A percentile compares a stretch with the other conserved stretches of the same genome.
phyloP scores from a whole-genome alignment of 2,888 invertebrate genomes.

The Monochamus alternatus region DNA sequence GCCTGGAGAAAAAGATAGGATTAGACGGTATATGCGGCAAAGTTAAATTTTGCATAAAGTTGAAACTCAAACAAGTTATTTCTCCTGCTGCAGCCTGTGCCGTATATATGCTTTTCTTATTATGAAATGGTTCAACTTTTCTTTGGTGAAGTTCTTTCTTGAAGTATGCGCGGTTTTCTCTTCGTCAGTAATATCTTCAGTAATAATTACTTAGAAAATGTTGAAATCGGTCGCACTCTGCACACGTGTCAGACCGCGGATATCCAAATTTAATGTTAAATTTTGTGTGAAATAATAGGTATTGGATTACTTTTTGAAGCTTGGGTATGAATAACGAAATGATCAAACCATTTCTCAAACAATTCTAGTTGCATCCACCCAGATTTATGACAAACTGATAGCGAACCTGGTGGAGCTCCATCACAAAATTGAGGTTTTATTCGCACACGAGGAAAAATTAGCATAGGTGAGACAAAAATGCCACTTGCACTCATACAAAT shows the following conservation, averaged over 20 bases:
- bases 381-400: too few relatives aligned
- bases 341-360: too few relatives aligned
- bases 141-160: neutral
- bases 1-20: neutral
- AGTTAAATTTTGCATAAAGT: neutral
- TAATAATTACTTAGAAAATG: too few relatives aligned
- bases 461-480: conserved; percentile 32
- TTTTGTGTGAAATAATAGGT: too few relatives aligned
- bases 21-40: neutral
- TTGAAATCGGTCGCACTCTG: too few relatives aligned
- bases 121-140: neutral
- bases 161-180: too few relatives aligned
- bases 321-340: too few relatives aligned
- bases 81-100: neutral
- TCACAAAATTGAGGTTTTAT: conserved; percentile 35
- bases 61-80: neutral
- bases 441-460: conserved; percentile 33
- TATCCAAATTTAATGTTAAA: too few relatives aligned
- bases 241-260: too few relatives aligned
- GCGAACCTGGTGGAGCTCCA: too few relatives aligned
- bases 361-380: too few relatives aligned
- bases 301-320: conserved; percentile 26
- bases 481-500: conserved; percentile 40
- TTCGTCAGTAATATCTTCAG: too few relatives aligned
- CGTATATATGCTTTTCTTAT: neutral